phyloP scores from a whole-genome alignment of 2,888 invertebrate genomes.

The Drosophila sordidula region DNA sequence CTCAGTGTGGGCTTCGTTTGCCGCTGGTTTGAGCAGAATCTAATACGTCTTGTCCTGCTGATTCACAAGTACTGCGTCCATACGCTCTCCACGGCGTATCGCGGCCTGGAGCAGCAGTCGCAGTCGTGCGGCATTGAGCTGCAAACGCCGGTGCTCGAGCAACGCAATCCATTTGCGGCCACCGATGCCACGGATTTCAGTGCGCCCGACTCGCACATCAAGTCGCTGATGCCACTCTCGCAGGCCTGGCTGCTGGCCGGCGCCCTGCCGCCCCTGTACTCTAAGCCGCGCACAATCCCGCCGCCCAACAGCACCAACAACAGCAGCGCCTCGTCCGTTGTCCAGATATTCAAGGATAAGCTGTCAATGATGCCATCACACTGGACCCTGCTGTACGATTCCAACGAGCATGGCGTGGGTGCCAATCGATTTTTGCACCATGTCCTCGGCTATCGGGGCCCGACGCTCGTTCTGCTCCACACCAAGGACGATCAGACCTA shows the following conservation, averaged over 20 bases:
- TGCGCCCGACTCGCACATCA: constrained; percentile 42
- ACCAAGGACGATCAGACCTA: constrained; percentile 88
- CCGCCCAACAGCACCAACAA: constrained; percentile 60
- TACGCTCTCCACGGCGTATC: constrained; percentile 86
- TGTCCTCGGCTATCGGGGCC: constrained; percentile 89
- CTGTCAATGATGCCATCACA: constrained; percentile 90
- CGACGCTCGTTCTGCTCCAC: constrained; percentile 88
- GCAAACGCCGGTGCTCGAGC: constrained; percentile 91
- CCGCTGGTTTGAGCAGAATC: constrained; percentile 93
- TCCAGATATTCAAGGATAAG: constrained; percentile 88
- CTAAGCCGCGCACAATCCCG: constrained; percentile 84
- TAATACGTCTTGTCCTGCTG: constrained; percentile 90
- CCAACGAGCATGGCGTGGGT: constrained; percentile 94
- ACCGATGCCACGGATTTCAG: constrained; percentile 65
- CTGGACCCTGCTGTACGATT: constrained; percentile 94
- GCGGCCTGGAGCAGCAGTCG: constrained; percentile 85
- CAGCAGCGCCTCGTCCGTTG: constrained; percentile 81
- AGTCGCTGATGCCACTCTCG: constrained; percentile 87
- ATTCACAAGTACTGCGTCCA: constrained; percentile 88
- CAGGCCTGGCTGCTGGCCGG: constrained; percentile 90
- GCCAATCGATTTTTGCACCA: constrained; percentile 95
- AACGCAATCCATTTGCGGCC: constrained; percentile 85
- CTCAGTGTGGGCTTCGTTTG: constrained; percentile 91
- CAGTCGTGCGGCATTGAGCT: constrained; percentile 88
- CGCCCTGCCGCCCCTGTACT: constrained; percentile 87